These are phyloP conservation scores for Pseudachorutes palmiensis DNA, from an alignment of 1,140 invertebrate species.

Conservation along the genomic window DNA sequence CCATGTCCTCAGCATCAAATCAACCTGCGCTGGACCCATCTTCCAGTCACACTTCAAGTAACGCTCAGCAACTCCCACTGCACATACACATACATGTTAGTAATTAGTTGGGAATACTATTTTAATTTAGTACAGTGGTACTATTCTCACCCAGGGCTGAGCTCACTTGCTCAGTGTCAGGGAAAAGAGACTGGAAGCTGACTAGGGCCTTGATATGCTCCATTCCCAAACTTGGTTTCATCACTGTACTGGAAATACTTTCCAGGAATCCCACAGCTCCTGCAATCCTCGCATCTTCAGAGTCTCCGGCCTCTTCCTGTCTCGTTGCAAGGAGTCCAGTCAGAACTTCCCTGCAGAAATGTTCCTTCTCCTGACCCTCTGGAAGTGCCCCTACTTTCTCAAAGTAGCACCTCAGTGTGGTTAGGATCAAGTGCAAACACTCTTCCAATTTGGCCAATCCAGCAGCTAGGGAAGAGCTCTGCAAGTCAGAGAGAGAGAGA, in stretches of 20 bases:
- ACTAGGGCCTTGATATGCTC: slow-evolving; percentile 32
- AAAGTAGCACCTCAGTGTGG: slow-evolving; percentile 19
- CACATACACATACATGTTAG: not conserved
- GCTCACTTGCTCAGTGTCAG: slow-evolving; percentile 7
- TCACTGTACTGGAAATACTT: slow-evolving; percentile 6
- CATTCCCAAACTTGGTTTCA: slow-evolving; percentile 18
- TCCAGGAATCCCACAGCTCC: not conserved
- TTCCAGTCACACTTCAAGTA: slow-evolving; percentile 33
- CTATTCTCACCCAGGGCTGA: slow-evolving; percentile 8
- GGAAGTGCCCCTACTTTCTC: slow-evolving; percentile 12
- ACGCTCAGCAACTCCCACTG: slow-evolving; percentile 15
- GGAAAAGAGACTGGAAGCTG: slow-evolving; percentile 22
- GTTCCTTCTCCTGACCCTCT: not conserved
- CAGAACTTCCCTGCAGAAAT: not conserved
- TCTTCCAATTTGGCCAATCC: slow-evolving; percentile 8
- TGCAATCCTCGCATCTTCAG: not conserved
- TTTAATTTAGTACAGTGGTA: not conserved
- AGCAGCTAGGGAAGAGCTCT: not conserved
- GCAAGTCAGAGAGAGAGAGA: not conserved
- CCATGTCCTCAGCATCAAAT: slow-evolving; percentile 29
- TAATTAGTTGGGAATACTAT: not conserved
- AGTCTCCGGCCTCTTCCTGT: not conserved
- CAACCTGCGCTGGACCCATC: slow-evolving; percentile 25
- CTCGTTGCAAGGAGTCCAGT: not conserved
- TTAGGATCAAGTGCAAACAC: slow-evolving; percentile 25